Evolutionary conservation across 2,797 vertebrate genomes (phyloP), one percentile per base, ranked within the genome.

Genomic region (Miichthys miiuy): DNA sequence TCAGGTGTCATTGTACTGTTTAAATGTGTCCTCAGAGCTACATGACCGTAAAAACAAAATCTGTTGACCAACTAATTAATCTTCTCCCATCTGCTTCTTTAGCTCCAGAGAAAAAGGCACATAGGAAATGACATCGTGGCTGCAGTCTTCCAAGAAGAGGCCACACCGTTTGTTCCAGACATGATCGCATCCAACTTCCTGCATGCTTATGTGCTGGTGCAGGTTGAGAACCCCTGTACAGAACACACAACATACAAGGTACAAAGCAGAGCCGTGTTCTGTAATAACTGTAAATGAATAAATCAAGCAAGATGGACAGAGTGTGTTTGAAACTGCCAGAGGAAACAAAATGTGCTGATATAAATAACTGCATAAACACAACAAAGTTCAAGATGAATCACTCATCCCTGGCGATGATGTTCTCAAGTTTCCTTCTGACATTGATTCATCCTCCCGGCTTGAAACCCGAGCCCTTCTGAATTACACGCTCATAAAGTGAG

Each of bases 151-250:
- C 98, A 99, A 94, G 98, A 99, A 77, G 96, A 97, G 81, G 93
- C 97, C 85, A 99, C 98, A 0, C 98, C 98, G 0, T 99, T 99
- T 58, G 98, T 99, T 60, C 98, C 98, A 0, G 98, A 99, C 92
- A 99, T 98, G 96, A 99, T 99, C 0, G 98, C 98, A 70, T 99
- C 98, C 75, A 99, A 99, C 91, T 99, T 99, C 91, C 93, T 99
- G 69, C 98, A 99, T 0, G 96, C 98, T n/a, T 99, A 99, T 30
- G 94, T 99, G 0, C 95, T 99, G 3, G 96, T 99, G 82, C 98
- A 99, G 92, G 97, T 87, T 0, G 97, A 99, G 64, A 96, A 95
- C 86, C 91, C 94, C 0, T 95, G 95, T 47, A 94, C 95, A 0
- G 97, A 98, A 0, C 80, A 90, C 50, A 89, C 96, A 0, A 91